Conservation (phyloP, 92 coral and sea anemone genomes). For the Pocillopora meandrina region DNA sequence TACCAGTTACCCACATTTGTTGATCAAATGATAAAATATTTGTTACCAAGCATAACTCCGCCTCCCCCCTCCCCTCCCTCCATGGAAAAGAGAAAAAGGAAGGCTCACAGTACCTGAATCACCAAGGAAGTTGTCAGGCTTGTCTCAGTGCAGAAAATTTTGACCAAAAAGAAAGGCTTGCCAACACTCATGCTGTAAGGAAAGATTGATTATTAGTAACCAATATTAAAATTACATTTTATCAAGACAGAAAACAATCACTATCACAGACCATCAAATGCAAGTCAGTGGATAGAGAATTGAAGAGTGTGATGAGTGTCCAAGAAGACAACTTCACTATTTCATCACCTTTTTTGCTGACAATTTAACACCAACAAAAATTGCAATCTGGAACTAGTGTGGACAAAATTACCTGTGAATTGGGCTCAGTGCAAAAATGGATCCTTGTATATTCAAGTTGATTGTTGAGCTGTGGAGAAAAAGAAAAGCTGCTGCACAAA, state of each 20-base stretch:
- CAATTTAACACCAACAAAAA: background rate
- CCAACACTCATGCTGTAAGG: constrained; percentile 47
- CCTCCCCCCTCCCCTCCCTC: no score
- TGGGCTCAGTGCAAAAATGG: constrained; percentile 70
- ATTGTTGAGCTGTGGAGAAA: background rate
- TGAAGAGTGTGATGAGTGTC: no score
- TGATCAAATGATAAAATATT: no score
- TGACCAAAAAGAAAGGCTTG: constrained; percentile 81
- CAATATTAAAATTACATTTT: no score
- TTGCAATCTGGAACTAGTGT: background rate
- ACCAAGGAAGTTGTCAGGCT: constrained; percentile 54
- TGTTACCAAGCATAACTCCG: no score
- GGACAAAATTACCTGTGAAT: constrained; percentile 58
- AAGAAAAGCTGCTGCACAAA: background rate
- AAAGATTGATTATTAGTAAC: background rate
- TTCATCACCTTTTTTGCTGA: no score
- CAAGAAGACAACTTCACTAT: no score
- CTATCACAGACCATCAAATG: no score
- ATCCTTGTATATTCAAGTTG: constrained; percentile 56
- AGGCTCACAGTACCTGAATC: constrained; percentile 53
- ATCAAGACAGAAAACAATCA: no score
- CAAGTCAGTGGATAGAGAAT: no score
- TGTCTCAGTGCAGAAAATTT: constrained; percentile 58
- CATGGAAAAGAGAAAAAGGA: no score
- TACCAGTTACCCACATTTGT: no score